Evolutionary conservation across 2,797 vertebrate genomes (phyloP).

Genomic region (Sandelia bainsii): DNA sequence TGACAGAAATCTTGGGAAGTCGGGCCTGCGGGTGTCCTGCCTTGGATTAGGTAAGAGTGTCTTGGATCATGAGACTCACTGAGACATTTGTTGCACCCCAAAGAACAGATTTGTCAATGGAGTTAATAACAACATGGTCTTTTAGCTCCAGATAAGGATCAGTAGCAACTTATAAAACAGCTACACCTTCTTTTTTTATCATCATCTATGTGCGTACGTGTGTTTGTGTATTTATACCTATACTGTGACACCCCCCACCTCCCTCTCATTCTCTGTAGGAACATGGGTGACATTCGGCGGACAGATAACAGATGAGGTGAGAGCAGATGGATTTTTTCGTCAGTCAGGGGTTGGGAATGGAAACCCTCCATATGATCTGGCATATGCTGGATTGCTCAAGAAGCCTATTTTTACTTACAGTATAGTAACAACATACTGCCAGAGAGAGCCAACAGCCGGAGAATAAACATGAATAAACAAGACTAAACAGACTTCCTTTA

Average conservation of each 20-base stretch:
- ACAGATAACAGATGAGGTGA: slow-evolving; percentile 98
- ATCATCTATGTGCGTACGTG: slow-evolving; percentile 7
- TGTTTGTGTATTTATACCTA: slow-evolving; percentile 38
- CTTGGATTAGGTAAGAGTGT: slow-evolving; percentile 92
- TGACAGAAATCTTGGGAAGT: slow-evolving; percentile 98
- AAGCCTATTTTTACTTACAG: slow-evolving; percentile 55
- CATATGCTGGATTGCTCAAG: slow-evolving; percentile 30
- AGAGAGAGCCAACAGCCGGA: slow-evolving; percentile 18
- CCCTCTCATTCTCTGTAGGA: slow-evolving; percentile 77
- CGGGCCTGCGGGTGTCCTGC: slow-evolving; percentile 96
- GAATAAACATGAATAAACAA: slow-evolving; percentile 19
- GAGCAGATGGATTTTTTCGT: slow-evolving; percentile 70
- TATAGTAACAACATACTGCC: slow-evolving; percentile 24
- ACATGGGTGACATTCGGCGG: slow-evolving; percentile 99
- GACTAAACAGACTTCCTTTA: slow-evolving; percentile 18
- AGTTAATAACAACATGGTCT: neutral
- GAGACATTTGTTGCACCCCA: slow-evolving; percentile 25
- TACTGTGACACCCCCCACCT: slow-evolving; percentile 24
- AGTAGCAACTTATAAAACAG: slow-evolving; percentile 9
- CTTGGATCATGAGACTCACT: slow-evolving; percentile 15
- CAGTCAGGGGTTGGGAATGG: slow-evolving; percentile 57
- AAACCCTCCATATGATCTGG: slow-evolving; percentile 53
- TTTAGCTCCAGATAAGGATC: slow-evolving; percentile 1
- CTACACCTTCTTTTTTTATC: neutral
- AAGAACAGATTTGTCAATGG: slow-evolving; percentile 15